These are phyloP conservation scores for Panagrolaimus sp. DNA, from an alignment of 1,140 invertebrate species.

Conservation along the genomic window DNA sequence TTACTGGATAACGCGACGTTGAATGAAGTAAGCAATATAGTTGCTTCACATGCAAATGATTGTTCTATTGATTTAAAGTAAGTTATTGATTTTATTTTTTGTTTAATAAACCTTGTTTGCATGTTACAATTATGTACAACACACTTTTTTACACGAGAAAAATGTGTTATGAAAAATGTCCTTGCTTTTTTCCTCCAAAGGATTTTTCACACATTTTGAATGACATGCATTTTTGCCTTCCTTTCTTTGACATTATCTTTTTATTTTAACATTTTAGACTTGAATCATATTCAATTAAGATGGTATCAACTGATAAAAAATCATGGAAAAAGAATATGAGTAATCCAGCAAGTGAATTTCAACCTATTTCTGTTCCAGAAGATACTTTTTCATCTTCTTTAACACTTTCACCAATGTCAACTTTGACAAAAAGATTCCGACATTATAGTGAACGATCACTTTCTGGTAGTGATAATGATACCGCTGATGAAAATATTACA, in stretches of 20 bases:
- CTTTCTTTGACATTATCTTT: neutral
- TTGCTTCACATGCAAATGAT: slow-evolving; percentile 39
- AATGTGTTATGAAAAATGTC: neutral
- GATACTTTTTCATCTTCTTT: slow-evolving; percentile 22
- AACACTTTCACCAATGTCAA: slow-evolving; percentile 13
- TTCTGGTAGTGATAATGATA: slow-evolving; percentile 50
- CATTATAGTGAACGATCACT: slow-evolving; percentile 47
- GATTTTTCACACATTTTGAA: slow-evolving; percentile 18
- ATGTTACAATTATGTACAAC: neutral
- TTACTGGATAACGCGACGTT: slow-evolving; percentile 49
- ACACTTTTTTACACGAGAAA: neutral
- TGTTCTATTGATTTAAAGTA: slow-evolving; percentile 48
- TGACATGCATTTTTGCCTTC: neutral
- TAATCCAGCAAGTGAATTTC: slow-evolving; percentile 29
- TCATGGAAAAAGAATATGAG: slow-evolving; percentile 49
- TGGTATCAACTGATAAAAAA: slow-evolving; percentile 53
- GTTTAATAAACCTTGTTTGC: slow-evolving; percentile 8
- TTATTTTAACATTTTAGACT: slow-evolving; percentile 36
- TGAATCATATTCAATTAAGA: slow-evolving; percentile 57
- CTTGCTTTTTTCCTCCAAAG: neutral
- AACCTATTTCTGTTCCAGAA: slow-evolving; percentile 51
- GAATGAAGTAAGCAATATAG: slow-evolving; percentile 36
- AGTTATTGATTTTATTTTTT: slow-evolving; percentile 25
- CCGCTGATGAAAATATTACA: slow-evolving; percentile 23
- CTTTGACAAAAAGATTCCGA: slow-evolving; percentile 27